Evolutionary conservation across 2,888 invertebrate species (phyloP).

Genomic region (Mycalesis mineus): DNA sequence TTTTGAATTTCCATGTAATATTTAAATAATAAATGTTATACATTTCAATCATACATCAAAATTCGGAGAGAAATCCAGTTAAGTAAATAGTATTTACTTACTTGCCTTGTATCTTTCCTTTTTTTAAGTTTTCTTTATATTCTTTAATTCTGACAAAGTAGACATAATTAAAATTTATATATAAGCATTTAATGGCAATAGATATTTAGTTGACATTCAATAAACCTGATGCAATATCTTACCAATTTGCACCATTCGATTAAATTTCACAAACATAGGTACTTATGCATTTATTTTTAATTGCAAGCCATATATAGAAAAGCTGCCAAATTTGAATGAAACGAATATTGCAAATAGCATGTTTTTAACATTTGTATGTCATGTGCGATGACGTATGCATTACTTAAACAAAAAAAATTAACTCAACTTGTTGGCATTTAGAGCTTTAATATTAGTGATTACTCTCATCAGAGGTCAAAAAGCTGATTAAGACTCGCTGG

Average conservation of each 20-base stretch:
- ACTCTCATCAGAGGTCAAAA: slow-evolving; percentile 28
- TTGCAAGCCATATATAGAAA: slow-evolving; percentile 18
- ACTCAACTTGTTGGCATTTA: slow-evolving; percentile 47
- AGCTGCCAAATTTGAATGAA: slow-evolving; percentile 13
- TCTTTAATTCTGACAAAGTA: no score
- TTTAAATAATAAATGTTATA: no score
- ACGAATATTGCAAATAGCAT: slow-evolving; percentile 27
- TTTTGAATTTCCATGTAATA: no score
- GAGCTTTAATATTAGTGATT: slow-evolving; percentile 31
- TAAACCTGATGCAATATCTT: slow-evolving; percentile 6
- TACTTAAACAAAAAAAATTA: slow-evolving; percentile 38
- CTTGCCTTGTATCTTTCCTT: no score
- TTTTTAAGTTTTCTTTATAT: no score
- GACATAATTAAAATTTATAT: no score
- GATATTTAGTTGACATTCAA: not conserved
- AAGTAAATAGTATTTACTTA: no score
- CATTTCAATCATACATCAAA: no score
- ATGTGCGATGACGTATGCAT: slow-evolving; percentile 37
- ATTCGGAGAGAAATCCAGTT: no score
- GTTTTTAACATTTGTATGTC: slow-evolving; percentile 39
- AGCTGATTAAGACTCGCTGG: slow-evolving; percentile 25
- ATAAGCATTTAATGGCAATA: not conserved
- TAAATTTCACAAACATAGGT: not conserved
- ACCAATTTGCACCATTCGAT: slow-evolving; percentile 8
- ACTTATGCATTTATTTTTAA: slow-evolving; percentile 5